Evolutionary conservation across 1,140 invertebrate genomes (phyloP).

Genomic region (Oreohelix idahoensis): DNA sequence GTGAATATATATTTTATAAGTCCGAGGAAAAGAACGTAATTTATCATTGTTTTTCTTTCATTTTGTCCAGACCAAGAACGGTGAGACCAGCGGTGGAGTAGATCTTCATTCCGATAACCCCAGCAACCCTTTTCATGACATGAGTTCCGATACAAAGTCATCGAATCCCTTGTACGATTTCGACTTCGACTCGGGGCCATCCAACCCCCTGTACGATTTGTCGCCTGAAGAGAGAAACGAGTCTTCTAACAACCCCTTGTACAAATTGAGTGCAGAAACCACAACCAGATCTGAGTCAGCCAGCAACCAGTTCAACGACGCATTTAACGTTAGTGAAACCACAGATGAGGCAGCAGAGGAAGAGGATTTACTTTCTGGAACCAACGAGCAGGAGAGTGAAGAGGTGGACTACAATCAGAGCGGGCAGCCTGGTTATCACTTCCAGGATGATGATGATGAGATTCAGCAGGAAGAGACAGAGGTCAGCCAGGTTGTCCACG

Average conservation of each 20-base stretch:
- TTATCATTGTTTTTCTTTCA: too few species aligned
- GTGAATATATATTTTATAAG: too few species aligned
- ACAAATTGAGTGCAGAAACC: background rate
- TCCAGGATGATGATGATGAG: background rate
- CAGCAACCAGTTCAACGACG: conserved; percentile 48
- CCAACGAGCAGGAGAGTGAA: background rate
- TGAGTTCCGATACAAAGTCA: conserved; percentile 21
- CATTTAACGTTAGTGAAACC: conserved; percentile 17
- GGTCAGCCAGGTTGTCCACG: background rate
- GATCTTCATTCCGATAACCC: background rate
- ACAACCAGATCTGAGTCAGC: conserved; percentile 16
- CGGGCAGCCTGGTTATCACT: background rate
- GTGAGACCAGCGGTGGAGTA: conserved; percentile 9
- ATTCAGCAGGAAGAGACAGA: background rate
- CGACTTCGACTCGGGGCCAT: background rate
- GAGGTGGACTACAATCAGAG: background rate
- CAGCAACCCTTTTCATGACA: conserved; percentile 42
- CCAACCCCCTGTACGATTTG: conserved; percentile 45
- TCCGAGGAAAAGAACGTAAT: too few species aligned
- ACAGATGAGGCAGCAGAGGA: background rate
- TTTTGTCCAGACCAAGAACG: conserved; percentile 31
- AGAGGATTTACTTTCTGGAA: background rate
- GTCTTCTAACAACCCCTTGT: background rate
- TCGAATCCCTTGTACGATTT: conserved; percentile 38
- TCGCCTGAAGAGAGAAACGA: background rate